These are phyloP conservation scores for Cichlasoma orientale DNA, from an alignment of 2,797 vertebrate genomes.

Conservation along the genomic window DNA sequence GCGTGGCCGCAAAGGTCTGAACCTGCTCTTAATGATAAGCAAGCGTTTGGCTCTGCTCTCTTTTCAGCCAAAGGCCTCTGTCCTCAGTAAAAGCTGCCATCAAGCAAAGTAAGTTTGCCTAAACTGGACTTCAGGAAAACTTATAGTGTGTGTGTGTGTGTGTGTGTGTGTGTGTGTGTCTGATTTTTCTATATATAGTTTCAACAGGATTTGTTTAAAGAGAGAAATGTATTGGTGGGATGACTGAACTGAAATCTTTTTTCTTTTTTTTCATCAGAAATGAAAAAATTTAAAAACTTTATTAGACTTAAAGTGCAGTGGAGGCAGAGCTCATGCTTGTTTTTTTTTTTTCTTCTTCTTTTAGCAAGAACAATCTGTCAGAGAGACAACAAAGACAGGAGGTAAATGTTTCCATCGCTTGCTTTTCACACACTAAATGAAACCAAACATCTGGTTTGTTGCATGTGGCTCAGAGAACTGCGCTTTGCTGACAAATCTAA, in stretches of 20 bases:
- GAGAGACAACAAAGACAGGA: conserved; percentile 86
- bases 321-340: background rate
- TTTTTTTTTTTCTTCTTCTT: conserved; percentile 24
- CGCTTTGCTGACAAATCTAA: background rate
- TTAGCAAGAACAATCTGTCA: conserved; percentile 83
- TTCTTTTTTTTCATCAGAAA: background rate
- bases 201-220: background rate
- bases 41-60: conserved; percentile 21
- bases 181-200: background rate
- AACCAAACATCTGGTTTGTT: background rate
- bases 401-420: conserved; percentile 69
- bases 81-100: conserved; percentile 91
- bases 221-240: background rate
- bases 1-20: background rate
- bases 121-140: background rate
- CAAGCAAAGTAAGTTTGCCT: conserved; percentile 85
- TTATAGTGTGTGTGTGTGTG: background rate
- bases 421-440: background rate
- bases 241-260: background rate
- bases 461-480: background rate
- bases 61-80: conserved; percentile 88
- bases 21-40: background rate
- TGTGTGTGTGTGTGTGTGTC: no score
- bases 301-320: background rate
- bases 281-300: background rate